A percentile compares a stretch with the other conserved stretches of the same genome.
Conservation (phyloP, 2,797 vertebrate genomes). For the Macropus fuliginosus region DNA sequence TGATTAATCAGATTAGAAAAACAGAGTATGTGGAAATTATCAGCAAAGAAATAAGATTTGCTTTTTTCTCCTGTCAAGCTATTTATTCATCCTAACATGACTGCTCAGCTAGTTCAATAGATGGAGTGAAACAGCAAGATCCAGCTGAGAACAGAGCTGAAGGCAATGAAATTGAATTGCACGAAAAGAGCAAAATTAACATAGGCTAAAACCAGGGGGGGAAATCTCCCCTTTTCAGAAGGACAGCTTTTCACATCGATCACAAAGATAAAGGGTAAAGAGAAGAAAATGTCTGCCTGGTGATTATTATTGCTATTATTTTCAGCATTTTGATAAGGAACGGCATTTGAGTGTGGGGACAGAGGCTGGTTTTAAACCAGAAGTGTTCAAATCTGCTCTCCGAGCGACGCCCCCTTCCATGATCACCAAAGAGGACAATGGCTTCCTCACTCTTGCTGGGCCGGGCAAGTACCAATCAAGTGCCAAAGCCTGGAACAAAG, state of each 20-base stretch:
- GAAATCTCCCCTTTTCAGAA: not conserved
- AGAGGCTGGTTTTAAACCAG: not conserved
- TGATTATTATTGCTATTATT: not conserved
- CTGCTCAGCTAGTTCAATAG: slow-evolving; percentile 48
- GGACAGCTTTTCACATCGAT: slow-evolving; percentile 31
- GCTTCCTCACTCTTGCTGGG: not conserved
- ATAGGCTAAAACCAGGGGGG: not conserved
- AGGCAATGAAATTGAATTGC: slow-evolving; percentile 35
- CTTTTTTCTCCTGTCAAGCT: slow-evolving; percentile 59
- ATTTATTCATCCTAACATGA: slow-evolving; percentile 71
- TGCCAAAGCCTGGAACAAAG: slow-evolving; percentile 19
- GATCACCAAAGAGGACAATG: not conserved
- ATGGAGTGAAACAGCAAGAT: slow-evolving; percentile 43
- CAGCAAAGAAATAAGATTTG: slow-evolving; percentile 46
- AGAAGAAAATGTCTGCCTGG: not conserved
- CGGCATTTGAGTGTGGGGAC: not conserved
- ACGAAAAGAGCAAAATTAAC: slow-evolving; percentile 64
- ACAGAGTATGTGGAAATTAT: slow-evolving; percentile 1
- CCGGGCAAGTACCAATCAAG: not conserved
- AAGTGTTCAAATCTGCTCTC: accelerated
- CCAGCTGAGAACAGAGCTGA: slow-evolving; percentile 63
- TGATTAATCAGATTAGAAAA: slow-evolving; percentile 55
- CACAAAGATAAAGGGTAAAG: not conserved
- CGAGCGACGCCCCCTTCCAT: accelerated
- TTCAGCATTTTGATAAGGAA: not conserved